These are phyloP conservation scores for Fopius arisanus DNA, from an alignment of 1,140 invertebrate genomes.

Conservation along the genomic window DNA sequence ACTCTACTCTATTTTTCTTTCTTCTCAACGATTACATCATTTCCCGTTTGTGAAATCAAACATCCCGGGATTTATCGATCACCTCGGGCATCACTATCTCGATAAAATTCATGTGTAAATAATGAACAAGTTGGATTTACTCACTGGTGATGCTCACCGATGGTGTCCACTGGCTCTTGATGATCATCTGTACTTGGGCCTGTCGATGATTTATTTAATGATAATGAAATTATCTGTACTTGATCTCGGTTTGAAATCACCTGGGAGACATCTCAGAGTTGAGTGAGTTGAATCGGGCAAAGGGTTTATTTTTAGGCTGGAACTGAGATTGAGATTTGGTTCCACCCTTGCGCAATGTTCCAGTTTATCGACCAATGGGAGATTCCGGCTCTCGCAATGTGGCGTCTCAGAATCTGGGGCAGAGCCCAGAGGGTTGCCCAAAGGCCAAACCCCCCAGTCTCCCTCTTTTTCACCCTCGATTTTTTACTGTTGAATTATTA, in stretches of 20 bases:
- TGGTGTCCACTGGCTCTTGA: neutral
- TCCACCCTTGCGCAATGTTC: conserved; percentile 49
- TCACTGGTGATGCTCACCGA: neutral
- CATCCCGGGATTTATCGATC: neutral
- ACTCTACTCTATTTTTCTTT: neutral
- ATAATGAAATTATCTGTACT: too few relatives aligned
- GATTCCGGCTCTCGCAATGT: neutral
- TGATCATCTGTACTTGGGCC: neutral
- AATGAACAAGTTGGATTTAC: neutral
- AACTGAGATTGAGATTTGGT: conserved; percentile 30
- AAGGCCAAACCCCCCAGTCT: conserved; percentile 41
- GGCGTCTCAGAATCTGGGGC: conserved; percentile 42
- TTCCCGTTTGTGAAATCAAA: neutral
- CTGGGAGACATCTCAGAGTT: conserved; percentile 7
- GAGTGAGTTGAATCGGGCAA: conserved; percentile 24
- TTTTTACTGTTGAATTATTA: neutral
- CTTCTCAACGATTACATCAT: neutral
- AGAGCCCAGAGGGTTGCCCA: conserved; percentile 36
- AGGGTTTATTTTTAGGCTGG: neutral
- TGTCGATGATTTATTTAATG: too few relatives aligned
- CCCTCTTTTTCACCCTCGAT: neutral
- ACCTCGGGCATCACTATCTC: neutral
- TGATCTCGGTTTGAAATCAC: conserved; percentile 12
- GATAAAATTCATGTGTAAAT: neutral
- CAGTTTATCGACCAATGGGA: conserved; percentile 52